phyloP scores from a whole-genome alignment of 2,888 invertebrate species.

The Syrista parreyssii region DNA sequence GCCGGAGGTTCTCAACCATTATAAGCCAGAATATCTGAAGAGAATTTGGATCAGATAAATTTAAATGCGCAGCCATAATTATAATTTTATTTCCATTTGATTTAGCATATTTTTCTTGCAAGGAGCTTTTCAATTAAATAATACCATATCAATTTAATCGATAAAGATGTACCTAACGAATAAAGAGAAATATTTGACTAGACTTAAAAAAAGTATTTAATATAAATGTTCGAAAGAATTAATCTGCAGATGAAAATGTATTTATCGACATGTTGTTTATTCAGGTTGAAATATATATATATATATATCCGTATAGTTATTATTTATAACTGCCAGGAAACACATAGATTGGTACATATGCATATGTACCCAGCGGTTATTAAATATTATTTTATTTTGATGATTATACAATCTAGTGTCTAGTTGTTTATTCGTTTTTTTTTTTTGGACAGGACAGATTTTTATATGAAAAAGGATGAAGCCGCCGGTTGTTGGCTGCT shows the following conservation, averaged over 20 bases:
- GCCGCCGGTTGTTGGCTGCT: neutral
- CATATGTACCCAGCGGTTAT: neutral
- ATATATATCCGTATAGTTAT: neutral
- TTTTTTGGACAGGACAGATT: neutral
- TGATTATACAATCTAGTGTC: neutral
- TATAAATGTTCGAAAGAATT: neutral
- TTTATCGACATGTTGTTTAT: too few relatives aligned
- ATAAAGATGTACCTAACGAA: neutral
- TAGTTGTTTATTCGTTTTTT: neutral
- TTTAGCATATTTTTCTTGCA: neutral
- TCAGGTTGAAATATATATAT: neutral
- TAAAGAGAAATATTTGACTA: neutral
- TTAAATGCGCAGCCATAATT: neutral
- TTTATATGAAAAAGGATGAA: neutral
- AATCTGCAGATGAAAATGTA: neutral
- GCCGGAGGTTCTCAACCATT: conserved; percentile 26
- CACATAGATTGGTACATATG: neutral
- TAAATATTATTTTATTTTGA: neutral
- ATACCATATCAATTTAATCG: neutral
- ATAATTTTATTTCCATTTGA: neutral
- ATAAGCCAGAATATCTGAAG: neutral
- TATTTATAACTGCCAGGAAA: too few relatives aligned
- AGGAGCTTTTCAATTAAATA: neutral
- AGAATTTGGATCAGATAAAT: neutral
- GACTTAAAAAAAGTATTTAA: neutral